Conservation (phyloP, 2,113 vertebrate genomes). For the Chamaea fasciata region DNA sequence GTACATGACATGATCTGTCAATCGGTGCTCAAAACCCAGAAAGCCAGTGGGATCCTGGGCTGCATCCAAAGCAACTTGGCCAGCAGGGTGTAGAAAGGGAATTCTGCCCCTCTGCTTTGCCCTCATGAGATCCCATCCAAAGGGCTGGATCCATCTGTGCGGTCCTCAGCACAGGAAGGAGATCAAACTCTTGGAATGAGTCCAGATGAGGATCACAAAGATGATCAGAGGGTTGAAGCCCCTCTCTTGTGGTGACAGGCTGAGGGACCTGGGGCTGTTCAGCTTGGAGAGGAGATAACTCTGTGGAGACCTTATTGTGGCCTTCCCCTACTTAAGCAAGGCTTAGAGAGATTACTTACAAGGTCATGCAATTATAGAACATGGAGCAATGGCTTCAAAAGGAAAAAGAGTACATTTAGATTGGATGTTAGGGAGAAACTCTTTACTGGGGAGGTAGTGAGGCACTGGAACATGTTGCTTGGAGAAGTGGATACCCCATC, state of each 20-base stretch:
- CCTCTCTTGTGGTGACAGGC: not conserved
- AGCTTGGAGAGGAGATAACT: not conserved
- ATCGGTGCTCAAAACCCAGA: not conserved
- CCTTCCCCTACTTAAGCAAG: not conserved
- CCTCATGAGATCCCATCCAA: accelerated
- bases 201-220: not conserved
- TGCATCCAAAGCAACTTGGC: not conserved
- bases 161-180: not conserved
- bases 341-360: not conserved
- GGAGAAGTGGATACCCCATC: not conserved
- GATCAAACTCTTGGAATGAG: not conserved
- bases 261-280: not conserved
- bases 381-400: not conserved
- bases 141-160: not conserved
- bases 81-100: too few relatives aligned
- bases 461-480: not conserved
- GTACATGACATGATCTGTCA: not conserved
- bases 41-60: not conserved
- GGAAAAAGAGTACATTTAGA: not conserved
- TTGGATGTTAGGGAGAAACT: not conserved
- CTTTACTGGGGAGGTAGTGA: not conserved
- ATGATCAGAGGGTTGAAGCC: not conserved
- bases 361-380: not conserved
- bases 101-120: not conserved
- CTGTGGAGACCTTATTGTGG: not conserved